Conservation (phyloP, 2,113 vertebrate genomes). For the Silurus meridionalis region DNA sequence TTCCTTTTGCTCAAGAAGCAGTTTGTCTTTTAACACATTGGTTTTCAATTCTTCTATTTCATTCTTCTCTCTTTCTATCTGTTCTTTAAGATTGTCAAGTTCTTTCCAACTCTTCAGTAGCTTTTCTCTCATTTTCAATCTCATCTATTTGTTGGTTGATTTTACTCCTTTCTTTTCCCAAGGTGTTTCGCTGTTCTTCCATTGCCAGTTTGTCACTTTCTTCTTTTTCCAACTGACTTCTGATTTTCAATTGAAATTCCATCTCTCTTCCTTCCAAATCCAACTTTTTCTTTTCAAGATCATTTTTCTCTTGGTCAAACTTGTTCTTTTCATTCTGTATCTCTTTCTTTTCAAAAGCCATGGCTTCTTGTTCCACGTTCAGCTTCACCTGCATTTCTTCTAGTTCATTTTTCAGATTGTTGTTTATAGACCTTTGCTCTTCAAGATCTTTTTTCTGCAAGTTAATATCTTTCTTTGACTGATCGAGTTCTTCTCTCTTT, state of each 20-base stretch:
- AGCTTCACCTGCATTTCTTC: not conserved
- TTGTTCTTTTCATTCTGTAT: not conserved
- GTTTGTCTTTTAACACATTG: not conserved
- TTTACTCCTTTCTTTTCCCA: not conserved
- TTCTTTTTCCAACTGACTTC: not conserved
- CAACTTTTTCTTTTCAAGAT: no score
- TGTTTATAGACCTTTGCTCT: not conserved
- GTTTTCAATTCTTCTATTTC: conserved; percentile 15
- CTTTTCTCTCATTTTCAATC: conserved; percentile 16
- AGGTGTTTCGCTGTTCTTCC: conserved; percentile 4
- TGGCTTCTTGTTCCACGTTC: not conserved
- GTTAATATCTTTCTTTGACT: not conserved
- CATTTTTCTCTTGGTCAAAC: not conserved
- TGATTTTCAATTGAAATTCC: conserved; percentile 5
- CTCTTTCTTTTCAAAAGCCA: conserved; percentile 10
- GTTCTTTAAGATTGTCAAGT: not conserved
- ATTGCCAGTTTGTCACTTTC: not conserved
- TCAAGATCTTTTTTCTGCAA: not conserved
- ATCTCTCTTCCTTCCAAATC: no score
- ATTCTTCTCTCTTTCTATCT: not conserved
- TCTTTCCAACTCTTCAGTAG: not conserved
- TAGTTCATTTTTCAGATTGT: not conserved
- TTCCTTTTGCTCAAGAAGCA: not conserved
- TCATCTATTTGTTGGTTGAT: conserved; percentile 4
- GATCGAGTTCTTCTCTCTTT: not conserved